Percentiles rank a stretch among this genome's conserved stretches.
Conservation (phyloP, 2,888 invertebrate species). For the Siphlonurus alternatus region DNA sequence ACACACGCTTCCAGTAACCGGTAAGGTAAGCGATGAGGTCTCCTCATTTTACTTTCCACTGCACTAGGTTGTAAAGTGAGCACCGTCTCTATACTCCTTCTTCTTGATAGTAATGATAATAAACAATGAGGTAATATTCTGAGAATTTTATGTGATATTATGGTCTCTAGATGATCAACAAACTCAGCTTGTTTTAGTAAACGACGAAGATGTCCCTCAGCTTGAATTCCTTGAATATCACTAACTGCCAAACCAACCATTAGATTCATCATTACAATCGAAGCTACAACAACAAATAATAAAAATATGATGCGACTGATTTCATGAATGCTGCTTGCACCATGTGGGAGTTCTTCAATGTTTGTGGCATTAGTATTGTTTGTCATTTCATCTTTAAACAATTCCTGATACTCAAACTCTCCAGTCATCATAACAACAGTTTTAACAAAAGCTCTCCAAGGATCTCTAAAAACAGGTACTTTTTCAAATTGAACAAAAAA, state of each 20-base stretch:
- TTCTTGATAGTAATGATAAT: background rate
- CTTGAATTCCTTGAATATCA: slow-evolving; percentile 36
- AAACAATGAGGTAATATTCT: background rate
- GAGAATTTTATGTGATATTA: background rate
- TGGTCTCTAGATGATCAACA: slow-evolving; percentile 22
- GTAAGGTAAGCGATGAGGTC: background rate
- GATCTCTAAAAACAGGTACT: slow-evolving; percentile 26
- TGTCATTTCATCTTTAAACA: slow-evolving; percentile 20
- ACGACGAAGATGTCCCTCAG: slow-evolving; percentile 35
- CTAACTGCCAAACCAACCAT: slow-evolving; percentile 37
- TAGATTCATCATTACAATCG: slow-evolving; percentile 37
- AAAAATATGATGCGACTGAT: slow-evolving; percentile 31
- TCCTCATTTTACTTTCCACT: background rate
- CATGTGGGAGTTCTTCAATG: background rate
- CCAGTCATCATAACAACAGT: slow-evolving; percentile 42
- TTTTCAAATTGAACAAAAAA: slow-evolving; percentile 34
- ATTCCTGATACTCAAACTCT: slow-evolving; percentile 32
- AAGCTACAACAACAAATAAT: slow-evolving; percentile 32
- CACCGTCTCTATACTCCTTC: background rate
- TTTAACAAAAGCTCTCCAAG: slow-evolving; percentile 29
- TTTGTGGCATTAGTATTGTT: too few relatives aligned
- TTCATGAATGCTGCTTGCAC: slow-evolving; percentile 17
- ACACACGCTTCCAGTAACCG: background rate
- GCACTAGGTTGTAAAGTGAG: background rate
- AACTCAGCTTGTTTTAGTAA: slow-evolving; percentile 38